Conservation (phyloP, 1,140 invertebrate species). For the Homalodisca vitripennis region DNA sequence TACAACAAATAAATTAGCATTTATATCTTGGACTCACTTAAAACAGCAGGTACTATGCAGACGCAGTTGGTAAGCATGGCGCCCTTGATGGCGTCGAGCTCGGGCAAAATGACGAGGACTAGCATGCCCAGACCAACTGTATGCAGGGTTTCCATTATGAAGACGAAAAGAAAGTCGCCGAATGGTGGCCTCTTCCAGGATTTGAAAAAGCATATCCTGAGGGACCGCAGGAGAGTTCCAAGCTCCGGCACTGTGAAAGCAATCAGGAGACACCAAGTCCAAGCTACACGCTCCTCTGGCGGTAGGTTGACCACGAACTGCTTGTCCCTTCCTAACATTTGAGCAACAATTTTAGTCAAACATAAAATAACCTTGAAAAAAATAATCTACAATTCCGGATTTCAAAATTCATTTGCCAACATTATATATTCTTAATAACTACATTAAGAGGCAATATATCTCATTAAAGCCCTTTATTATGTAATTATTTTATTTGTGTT, state of each 20-base stretch:
- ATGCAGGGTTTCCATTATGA: conserved; percentile 83
- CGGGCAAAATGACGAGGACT: conserved; percentile 84
- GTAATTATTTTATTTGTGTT: too few species aligned
- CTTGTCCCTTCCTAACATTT: conserved; percentile 71
- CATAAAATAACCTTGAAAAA: too few species aligned
- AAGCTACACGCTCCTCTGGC: conserved; percentile 80
- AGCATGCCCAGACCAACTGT: conserved; percentile 80
- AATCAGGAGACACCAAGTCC: conserved; percentile 92
- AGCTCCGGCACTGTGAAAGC: conserved; percentile 85
- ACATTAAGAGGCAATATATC: too few species aligned
- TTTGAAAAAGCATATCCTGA: conserved; percentile 89
- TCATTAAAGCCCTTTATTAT: too few species aligned
- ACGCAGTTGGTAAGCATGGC: conserved; percentile 93
- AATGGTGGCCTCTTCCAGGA: conserved; percentile 42
- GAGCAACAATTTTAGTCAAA: too few species aligned
- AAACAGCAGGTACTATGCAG: conserved; percentile 81
- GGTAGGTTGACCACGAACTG: conserved; percentile 75
- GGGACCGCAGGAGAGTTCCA: conserved; percentile 78
- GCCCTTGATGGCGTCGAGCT: conserved; percentile 88
- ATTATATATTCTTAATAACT: too few species aligned
- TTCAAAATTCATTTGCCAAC: too few species aligned
- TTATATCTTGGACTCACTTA: conserved; percentile 52
- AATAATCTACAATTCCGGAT: too few species aligned
- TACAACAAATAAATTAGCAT: too few species aligned
- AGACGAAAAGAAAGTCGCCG: conserved; percentile 54